A percentile compares a stretch with the other conserved stretches of the same genome.
Conservation (phyloP, 2,888 invertebrate genomes). For the Cryptophagus acutangulus region DNA sequence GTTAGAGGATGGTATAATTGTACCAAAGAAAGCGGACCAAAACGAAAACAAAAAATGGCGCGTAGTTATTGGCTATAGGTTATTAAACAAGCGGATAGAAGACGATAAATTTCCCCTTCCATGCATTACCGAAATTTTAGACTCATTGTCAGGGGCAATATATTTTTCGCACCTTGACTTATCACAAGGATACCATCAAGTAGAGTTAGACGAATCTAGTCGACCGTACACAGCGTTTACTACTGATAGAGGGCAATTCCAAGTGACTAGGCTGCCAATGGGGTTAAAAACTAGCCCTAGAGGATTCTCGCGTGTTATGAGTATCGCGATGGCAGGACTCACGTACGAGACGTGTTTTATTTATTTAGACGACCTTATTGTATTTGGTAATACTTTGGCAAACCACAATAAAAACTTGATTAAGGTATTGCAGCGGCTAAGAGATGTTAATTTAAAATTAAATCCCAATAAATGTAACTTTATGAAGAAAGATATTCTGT, state of each 20-base stretch:
- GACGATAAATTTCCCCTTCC: slow-evolving; percentile 2
- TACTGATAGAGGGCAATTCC: slow-evolving; percentile 2
- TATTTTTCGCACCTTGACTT: slow-evolving; percentile 5
- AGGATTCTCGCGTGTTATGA: too few relatives aligned
- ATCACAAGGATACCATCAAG: too few relatives aligned
- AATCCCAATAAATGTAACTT: too few relatives aligned
- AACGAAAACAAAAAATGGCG: neutral
- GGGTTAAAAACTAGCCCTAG: slow-evolving; percentile 2
- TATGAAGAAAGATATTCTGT: too few relatives aligned
- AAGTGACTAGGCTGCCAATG: slow-evolving; percentile 1
- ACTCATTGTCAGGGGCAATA: slow-evolving; percentile 3
- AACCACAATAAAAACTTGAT: too few relatives aligned
- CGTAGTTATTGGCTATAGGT: neutral
- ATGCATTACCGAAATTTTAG: slow-evolving; percentile 12
- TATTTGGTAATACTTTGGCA: too few relatives aligned
- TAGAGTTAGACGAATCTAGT: neutral
- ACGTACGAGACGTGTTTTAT: too few relatives aligned
- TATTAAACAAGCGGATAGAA: slow-evolving; percentile 3
- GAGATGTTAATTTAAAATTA: too few relatives aligned
- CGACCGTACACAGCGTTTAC: slow-evolving; percentile 2
- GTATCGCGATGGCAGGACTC: too few relatives aligned
- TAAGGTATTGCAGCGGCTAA: too few relatives aligned
- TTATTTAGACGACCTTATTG: too few relatives aligned
- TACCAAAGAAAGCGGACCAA: slow-evolving; percentile 1
- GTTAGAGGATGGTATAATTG: slow-evolving; percentile 3